Evolutionary conservation across 2,113 vertebrate genomes (phyloP), one percentile per base, ranked within the genome.

Genomic region (Ginglymostoma cirratum): DNA sequence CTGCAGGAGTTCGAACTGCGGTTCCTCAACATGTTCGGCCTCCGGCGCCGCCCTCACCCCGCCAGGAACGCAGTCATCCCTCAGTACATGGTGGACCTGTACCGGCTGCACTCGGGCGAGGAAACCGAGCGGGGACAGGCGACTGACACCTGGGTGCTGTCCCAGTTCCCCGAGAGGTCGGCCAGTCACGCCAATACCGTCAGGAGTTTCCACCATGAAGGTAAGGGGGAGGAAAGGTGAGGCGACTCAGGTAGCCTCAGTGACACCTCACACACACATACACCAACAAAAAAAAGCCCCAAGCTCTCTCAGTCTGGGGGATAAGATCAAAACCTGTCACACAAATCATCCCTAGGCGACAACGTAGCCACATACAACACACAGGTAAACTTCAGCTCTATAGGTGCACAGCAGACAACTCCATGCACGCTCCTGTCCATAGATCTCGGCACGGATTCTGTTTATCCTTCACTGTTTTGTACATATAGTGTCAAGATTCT

Each of bases 171-270:
- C 96, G 99, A 99, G 97, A 97, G 98, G 96, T 98, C 98, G 42
- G 98, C 98, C 97, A 99, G 99, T 98, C 98, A 97, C 95, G 99
- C 99, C 97, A 99, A 99, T 97, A 99, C 99, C 27, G 98, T 99
- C 97, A 98, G 99, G 98, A 99, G 99, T 97, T 99, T 99, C 98
- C 99, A 99, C 97, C 99, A 99, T 96, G 99, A 99, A 99, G 99
- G 99, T 99, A 98, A 97, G 97, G 96, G 96, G 27, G 24, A 27
- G 27, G n/a, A 48, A 1, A 48, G 48, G 48, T 10, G 85, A 6
- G 27, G 48, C 85, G 0, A 30, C 48, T 3, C 66, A 66, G 67
- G 52, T 94, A 15, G 24, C 93, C 93, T 19, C 15, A 48, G 83
- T 85, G 55, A 61, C 42, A 5, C 17, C 24, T 52, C 85, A 27